phyloP scores from a whole-genome alignment of 2,113 vertebrate genomes.

The Neotoma lepida region DNA sequence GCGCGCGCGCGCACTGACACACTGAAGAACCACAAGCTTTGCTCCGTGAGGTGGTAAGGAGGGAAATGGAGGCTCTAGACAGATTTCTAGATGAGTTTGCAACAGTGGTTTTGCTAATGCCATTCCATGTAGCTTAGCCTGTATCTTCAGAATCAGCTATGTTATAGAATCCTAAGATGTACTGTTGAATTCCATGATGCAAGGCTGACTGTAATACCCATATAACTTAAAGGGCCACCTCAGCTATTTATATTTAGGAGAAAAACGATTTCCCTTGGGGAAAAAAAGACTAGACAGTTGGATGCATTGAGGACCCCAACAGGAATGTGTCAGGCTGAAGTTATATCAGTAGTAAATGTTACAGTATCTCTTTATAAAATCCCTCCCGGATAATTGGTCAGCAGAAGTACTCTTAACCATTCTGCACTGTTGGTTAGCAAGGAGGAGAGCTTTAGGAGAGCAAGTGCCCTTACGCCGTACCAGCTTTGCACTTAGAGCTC shows the following conservation, averaged over 20 bases:
- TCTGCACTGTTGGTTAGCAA: neutral
- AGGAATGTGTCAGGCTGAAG: neutral
- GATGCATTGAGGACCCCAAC: neutral
- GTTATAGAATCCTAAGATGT: neutral
- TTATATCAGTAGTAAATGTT: neutral
- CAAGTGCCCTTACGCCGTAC: neutral
- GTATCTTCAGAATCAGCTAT: neutral
- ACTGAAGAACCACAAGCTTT: too few relatives aligned
- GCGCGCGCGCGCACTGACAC: neutral
- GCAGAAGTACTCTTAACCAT: neutral
- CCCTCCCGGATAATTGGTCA: neutral
- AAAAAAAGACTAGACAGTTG: neutral
- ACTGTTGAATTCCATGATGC: neutral
- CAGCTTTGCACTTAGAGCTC: neutral
- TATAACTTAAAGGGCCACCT: neutral
- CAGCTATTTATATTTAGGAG: neutral
- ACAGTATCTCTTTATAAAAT: neutral
- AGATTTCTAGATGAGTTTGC: neutral
- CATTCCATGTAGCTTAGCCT: fast-evolving
- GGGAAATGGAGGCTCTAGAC: neutral
- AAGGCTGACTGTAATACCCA: neutral
- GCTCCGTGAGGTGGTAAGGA: neutral
- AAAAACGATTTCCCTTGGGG: neutral
- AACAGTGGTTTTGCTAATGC: too few relatives aligned
- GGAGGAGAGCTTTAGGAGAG: neutral